Evolutionary conservation across 2,797 vertebrate species (phyloP).

Genomic region (Petrocephalus sullivani): DNA sequence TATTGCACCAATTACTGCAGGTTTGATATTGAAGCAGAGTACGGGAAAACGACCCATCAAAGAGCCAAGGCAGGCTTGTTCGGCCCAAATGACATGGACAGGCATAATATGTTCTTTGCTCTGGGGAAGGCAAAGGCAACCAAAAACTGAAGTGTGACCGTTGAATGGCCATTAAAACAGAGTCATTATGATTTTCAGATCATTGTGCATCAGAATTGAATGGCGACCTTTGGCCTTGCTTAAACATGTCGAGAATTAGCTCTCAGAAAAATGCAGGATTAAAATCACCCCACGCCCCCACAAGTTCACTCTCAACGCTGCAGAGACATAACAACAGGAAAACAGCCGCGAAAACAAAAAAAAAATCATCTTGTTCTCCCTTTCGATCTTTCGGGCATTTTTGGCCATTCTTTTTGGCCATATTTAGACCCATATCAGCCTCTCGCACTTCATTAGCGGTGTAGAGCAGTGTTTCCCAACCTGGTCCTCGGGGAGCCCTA

Average conservation of each 20-base stretch:
- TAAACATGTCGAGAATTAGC: slow-evolving; percentile 14
- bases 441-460: not conserved
- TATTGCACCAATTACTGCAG: slow-evolving; percentile 24
- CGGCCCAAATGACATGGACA: not conserved
- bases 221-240: slow-evolving; percentile 34
- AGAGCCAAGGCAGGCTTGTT: not conserved
- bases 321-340: not conserved
- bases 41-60: slow-evolving; percentile 23
- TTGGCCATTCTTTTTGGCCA: not conserved
- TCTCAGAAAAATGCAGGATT: not conserved
- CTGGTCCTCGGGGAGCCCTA: not conserved
- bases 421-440: not conserved
- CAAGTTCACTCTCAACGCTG: not conserved
- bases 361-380: not conserved
- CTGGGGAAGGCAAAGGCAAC: not conserved
- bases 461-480: not conserved
- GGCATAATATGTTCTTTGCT: not conserved
- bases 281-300: not conserved
- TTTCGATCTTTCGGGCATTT: not conserved
- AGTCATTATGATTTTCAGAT: slow-evolving; percentile 26
- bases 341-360: not conserved
- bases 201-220: slow-evolving; percentile 32
- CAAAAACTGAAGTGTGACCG: not conserved
- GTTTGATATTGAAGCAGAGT: slow-evolving; percentile 37
- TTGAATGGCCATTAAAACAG: slow-evolving; percentile 27